Evolutionary conservation across 2,888 invertebrate species (phyloP).

Genomic region (Trissonchulus sp.): DNA sequence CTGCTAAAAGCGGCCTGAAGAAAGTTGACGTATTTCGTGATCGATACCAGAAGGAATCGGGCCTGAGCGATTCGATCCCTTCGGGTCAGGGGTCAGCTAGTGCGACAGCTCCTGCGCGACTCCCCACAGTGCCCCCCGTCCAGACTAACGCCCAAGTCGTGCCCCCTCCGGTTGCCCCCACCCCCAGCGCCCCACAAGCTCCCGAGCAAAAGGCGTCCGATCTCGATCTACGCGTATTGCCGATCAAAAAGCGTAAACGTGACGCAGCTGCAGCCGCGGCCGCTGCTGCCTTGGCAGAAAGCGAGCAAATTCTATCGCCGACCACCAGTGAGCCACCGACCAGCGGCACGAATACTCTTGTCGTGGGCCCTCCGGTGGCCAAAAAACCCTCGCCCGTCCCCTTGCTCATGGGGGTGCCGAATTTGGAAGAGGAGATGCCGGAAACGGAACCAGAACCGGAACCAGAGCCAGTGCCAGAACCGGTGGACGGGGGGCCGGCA

Average conservation of each 20-base stretch:
- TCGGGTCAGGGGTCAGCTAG: not conserved
- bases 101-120: not conserved
- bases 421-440: too few relatives aligned
- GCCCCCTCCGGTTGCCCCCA: conserved; percentile 23
- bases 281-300: conserved; percentile 3
- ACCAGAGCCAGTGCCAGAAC: too few relatives aligned
- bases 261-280: conserved; percentile 32
- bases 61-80: not conserved
- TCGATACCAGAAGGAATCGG: not conserved
- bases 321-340: too few relatives aligned
- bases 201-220: conserved; percentile 27
- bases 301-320: too few relatives aligned
- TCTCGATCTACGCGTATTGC: conserved; percentile 17
- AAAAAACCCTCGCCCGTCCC: too few relatives aligned
- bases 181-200: conserved; percentile 32
- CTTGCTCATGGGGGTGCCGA: too few relatives aligned
- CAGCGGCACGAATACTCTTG: too few relatives aligned
- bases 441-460: too few relatives aligned
- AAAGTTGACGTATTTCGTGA: not conserved
- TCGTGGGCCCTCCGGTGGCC: too few relatives aligned
- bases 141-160: conserved; percentile 18
- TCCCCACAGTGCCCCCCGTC: not conserved
- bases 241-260: conserved; percentile 31
- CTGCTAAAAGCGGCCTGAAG: not conserved
- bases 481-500: too few relatives aligned